Evolutionary conservation across 2,888 invertebrate genomes (phyloP).

Genomic region (Drosophila robusta): DNA sequence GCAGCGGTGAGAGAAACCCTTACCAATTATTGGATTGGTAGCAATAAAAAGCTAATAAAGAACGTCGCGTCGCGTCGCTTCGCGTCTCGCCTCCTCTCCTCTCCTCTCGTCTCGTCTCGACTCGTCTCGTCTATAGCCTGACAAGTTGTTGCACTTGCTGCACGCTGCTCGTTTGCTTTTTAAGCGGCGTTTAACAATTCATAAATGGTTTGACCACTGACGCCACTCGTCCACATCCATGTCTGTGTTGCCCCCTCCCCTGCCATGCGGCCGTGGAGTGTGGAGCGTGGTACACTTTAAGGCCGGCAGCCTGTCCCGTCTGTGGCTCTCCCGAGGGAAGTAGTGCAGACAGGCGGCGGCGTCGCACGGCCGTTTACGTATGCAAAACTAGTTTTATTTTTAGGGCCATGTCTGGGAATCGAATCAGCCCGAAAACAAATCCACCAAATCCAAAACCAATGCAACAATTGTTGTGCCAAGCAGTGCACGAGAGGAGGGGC

Average conservation of each 20-base stretch:
- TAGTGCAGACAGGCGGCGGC: slow-evolving; percentile 73
- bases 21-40: slow-evolving; percentile 69
- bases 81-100: slow-evolving; percentile 17
- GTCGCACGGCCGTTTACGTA: slow-evolving; percentile 65
- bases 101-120: slow-evolving; percentile 11
- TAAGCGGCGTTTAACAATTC: slow-evolving; percentile 75
- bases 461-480: slow-evolving; percentile 59
- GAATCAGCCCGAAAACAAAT: slow-evolving; percentile 62
- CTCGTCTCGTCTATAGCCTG: slow-evolving; percentile 37
- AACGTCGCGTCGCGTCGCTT: slow-evolving; percentile 24
- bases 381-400: slow-evolving; percentile 80
- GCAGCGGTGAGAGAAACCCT: slow-evolving; percentile 53
- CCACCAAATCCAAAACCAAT: slow-evolving; percentile 60
- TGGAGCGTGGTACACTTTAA: slow-evolving; percentile 65
- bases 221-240: slow-evolving; percentile 73
- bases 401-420: slow-evolving; percentile 79
- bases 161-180: slow-evolving; percentile 29
- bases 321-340: slow-evolving; percentile 69
- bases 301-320: slow-evolving; percentile 34
- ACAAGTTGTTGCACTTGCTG: slow-evolving; percentile 71
- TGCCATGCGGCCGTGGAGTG: background rate
- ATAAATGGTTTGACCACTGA: slow-evolving; percentile 73
- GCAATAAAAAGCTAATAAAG: slow-evolving; percentile 81
- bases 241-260: slow-evolving; percentile 13
- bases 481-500: background rate